Base-by-base conservation (phyloP, 1,140 invertebrate genomes). In the Coelopa frigida region DNA sequence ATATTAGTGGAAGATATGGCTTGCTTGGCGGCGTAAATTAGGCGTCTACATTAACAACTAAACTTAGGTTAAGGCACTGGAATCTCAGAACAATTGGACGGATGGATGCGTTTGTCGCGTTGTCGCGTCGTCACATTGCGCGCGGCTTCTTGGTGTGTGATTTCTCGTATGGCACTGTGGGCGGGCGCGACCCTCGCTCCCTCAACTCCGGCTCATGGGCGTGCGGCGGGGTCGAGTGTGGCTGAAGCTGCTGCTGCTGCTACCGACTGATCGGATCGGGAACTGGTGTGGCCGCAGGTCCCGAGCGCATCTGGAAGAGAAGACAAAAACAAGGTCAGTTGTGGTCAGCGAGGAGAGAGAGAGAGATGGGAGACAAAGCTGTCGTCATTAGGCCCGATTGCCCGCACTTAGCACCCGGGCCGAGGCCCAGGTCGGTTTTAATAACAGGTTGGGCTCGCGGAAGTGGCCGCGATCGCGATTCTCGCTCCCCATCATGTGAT, bases 21-120 rank as follows among this genome's bases (percentile, higher is more conserved):
- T n/a, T n/a, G n/a, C n/a, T n/a, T n/a, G n/a, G n/a, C n/a, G n/a
- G n/a, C n/a, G n/a, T n/a, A 61, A 51, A 52, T 40, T 43, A 54
- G 32, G 48, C 53, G 44, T 42, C 52, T 48, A 55, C 56, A 48
- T 41, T 52, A 48, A 48, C 22, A 21, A 31, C 48, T 15, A 47
- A 40, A 49, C n/a, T n/a, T n/a, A n/a, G n/a, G n/a, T n/a, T n/a
- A 46, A 37, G 44, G 44, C 44, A 46, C 44, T 20, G 23, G 32
- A 46, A 46, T 46, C 44, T 46, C 44, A 46, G 44, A 37, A 46
- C 20, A 6, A 26, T 37, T 46, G 44, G 44, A 37, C 35, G 44
- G 32, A 46, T 29, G 8, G 27, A 29, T 29, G 27, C 8, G 38
- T 37, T 36, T 23, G 35, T 46, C 31, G 32, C 33, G 32, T 46